Conservation (phyloP, 2,888 invertebrate genomes). For the Agriopis leucophaearia region DNA sequence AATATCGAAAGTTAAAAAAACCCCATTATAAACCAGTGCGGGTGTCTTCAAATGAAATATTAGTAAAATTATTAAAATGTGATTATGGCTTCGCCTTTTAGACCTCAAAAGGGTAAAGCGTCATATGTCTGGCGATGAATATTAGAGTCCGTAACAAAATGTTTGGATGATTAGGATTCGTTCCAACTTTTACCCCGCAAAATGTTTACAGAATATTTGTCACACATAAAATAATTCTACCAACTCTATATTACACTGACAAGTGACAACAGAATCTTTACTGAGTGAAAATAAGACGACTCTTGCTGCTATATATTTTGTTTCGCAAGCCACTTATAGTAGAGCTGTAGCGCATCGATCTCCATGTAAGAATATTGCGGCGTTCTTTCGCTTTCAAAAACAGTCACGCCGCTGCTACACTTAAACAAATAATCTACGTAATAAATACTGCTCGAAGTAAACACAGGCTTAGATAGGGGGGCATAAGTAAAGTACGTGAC, state of each 20-base stretch:
- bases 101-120: slow-evolving; percentile 13
- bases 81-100: slow-evolving; percentile 8
- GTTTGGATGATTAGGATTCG: slow-evolving; percentile 19
- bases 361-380: slow-evolving; percentile 41
- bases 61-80: neutral
- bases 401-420: slow-evolving; percentile 23
- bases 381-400: slow-evolving; percentile 28
- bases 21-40: no score
- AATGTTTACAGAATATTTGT: neutral
- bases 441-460: slow-evolving; percentile 14
- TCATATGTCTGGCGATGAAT: slow-evolving; percentile 20
- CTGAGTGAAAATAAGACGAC: slow-evolving; percentile 1
- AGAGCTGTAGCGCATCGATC: slow-evolving; percentile 40
- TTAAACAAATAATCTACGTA: slow-evolving; percentile 29
- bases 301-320: slow-evolving; percentile 11
- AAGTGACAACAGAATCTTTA: neutral
- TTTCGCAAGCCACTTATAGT: slow-evolving; percentile 19
- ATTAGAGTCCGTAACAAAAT: slow-evolving; percentile 21
- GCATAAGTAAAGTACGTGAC: neutral
- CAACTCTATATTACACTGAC: neutral
- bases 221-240: neutral
- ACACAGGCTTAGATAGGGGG: neutral
- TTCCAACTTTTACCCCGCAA: slow-evolving; percentile 1
- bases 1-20: no score
- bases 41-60: slow-evolving; percentile 3